Evolutionary conservation across 2,888 invertebrate species (phyloP).

Genomic region (Tenodera sinensis): DNA sequence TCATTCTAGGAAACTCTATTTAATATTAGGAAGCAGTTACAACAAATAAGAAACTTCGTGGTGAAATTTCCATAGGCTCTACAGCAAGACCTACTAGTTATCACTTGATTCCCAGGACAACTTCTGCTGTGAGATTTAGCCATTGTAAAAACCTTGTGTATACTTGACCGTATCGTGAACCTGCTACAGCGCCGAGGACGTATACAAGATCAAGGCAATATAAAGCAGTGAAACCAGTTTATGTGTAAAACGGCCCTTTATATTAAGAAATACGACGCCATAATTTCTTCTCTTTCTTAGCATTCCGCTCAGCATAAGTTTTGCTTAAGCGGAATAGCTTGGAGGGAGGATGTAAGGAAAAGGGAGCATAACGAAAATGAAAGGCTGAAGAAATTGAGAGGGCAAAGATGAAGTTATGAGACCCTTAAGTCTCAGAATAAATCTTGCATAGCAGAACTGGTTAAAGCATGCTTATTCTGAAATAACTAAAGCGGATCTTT

Average conservation of each 20-base stretch:
- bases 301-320: slow-evolving; percentile 23
- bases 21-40: too few species aligned
- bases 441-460: slow-evolving; percentile 1
- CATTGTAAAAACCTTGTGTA: background rate
- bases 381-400: slow-evolving; percentile 23
- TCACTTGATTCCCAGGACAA: background rate
- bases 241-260: slow-evolving; percentile 24
- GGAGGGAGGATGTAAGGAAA: slow-evolving; percentile 1
- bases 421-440: slow-evolving; percentile 24
- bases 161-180: background rate
- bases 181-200: background rate
- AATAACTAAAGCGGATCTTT: too few species aligned
- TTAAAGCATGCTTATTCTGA: background rate
- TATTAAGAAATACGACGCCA: slow-evolving; percentile 29
- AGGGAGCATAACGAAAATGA: slow-evolving; percentile 5
- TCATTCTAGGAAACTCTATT: too few species aligned
- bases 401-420: slow-evolving; percentile 30
- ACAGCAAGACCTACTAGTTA: too few species aligned
- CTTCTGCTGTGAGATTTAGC: background rate
- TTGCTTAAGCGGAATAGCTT: slow-evolving; percentile 5
- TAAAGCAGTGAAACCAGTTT: slow-evolving; percentile 17
- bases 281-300: slow-evolving; percentile 18
- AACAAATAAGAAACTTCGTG: too few species aligned
- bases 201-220: background rate
- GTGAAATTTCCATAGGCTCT: too few species aligned